These are phyloP conservation scores for Latheticus oryzae DNA, from an alignment of 2,888 invertebrate species.

Conservation along the genomic window DNA sequence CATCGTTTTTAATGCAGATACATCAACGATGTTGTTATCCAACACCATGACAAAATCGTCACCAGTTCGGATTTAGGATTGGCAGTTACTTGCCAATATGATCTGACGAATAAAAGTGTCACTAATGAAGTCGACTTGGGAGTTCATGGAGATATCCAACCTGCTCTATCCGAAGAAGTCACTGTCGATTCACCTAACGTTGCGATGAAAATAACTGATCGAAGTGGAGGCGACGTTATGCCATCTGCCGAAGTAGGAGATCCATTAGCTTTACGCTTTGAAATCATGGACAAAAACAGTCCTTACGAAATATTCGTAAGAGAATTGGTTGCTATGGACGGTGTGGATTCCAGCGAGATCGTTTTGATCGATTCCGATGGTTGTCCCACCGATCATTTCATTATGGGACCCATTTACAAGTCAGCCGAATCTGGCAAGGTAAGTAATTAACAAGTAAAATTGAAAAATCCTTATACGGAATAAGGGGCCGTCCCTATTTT, in stretches of 20 bases:
- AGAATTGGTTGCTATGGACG: conserved; percentile 94
- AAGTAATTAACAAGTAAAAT: conserved; percentile 51
- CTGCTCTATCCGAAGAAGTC: conserved; percentile 87
- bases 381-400: conserved; percentile 93
- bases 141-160: conserved; percentile 84
- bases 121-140: conserved; percentile 92
- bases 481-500: not conserved
- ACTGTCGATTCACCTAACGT: conserved; percentile 95
- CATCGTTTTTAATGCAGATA: too few species aligned
- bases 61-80: conserved; percentile 94
- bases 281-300: conserved; percentile 91
- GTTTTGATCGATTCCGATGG: conserved; percentile 91
- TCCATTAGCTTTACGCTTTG: conserved; percentile 89
- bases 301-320: conserved; percentile 96
- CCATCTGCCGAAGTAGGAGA: conserved; percentile 93
- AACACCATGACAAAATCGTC: conserved; percentile 95
- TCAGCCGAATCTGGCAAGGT: conserved; percentile 84
- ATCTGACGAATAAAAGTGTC: conserved; percentile 93
- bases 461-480: conserved; percentile 7
- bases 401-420: conserved; percentile 93
- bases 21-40: conserved; percentile 92
- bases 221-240: conserved; percentile 85
- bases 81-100: conserved; percentile 94
- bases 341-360: conserved; percentile 92
- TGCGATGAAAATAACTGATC: conserved; percentile 91